Base-by-base conservation (phyloP, 2,113 vertebrate genomes). In the Pandion haliaetus region DNA sequence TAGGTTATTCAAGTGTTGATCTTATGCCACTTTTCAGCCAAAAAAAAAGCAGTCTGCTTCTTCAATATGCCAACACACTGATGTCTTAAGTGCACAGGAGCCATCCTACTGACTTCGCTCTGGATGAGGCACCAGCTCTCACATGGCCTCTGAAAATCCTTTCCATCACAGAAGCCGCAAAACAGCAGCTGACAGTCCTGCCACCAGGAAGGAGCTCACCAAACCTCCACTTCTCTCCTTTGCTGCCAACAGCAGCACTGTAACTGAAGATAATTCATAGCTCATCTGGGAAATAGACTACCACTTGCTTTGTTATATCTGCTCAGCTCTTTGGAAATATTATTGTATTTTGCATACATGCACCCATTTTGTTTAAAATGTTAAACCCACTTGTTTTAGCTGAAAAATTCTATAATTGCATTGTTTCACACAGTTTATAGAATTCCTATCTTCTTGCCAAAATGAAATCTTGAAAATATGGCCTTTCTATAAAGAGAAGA, bases 301-400 rank as follows among this genome's bases (percentile, higher is more conserved):
- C 34, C 12, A 2, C 58, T 76, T 38, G 2, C 36, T 66, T 42
- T 42, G 15, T 47, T 52, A 0, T 14, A 32, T 12, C 21, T 54
- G 23, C 52, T 72, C 16, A 36, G 62, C 32, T 66, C 24, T 86
- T 89, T 1, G 3, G n/a, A 84, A 86, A 50, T n/a, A 13, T 14
- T 6, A 7, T 16, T 9, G 5, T 9, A 11, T 50, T 54, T 58
- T 32, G 6, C 4, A 5, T 32, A 26, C 6, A 4, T 5, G 5
- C 15, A 25, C 25, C 17, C 3, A 5, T 74, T 74, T 74, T 49
- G 18, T 62, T 54, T 47, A 34, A 67, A 36, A 65, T 47, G 81
- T 18, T 32, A 57, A 91, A 70, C 0, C 3, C 3, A 2, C 9
- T 66, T 55, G 5, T 38, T 91, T 63, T 23, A 67, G n/a, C 25